These are phyloP conservation scores for Pseudorectes ferrugineus DNA, from an alignment of 2,113 vertebrate species.

Conservation along the genomic window DNA sequence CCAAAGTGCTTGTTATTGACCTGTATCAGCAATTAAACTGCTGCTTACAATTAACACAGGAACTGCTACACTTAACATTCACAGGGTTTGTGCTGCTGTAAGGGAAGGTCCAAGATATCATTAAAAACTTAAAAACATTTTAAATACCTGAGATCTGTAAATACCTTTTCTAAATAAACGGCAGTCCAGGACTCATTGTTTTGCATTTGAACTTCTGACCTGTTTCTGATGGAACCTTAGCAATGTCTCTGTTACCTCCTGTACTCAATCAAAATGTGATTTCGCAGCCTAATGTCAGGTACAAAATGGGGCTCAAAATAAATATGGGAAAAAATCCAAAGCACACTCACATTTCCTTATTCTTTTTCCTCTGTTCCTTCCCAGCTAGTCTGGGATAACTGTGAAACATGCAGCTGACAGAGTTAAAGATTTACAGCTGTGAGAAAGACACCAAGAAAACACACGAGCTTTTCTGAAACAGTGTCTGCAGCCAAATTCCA, in stretches of 20 bases:
- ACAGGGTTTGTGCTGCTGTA: background rate
- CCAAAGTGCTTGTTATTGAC: background rate
- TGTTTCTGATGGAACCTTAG: background rate
- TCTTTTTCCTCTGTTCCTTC: background rate
- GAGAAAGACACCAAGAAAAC: background rate
- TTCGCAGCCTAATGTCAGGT: background rate
- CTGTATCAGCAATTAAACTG: background rate
- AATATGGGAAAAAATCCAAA: slow-evolving; percentile 27
- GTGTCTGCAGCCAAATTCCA: background rate
- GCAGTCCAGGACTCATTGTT: background rate
- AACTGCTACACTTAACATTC: background rate
- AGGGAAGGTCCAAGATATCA: background rate
- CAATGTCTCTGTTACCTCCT: background rate
- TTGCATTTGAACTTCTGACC: background rate
- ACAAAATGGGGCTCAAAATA: background rate
- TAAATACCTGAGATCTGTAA: background rate
- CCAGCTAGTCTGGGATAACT: background rate
- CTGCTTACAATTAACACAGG: background rate
- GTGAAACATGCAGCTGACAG: background rate
- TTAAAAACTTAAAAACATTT: background rate
- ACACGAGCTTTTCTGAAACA: background rate
- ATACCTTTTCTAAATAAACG: background rate
- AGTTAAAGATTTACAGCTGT: slow-evolving; percentile 14
- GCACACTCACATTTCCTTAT: background rate
- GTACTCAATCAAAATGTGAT: background rate